Evolutionary conservation across 2,888 invertebrate species (phyloP), one percentile per base, ranked within the genome.

Genomic region (Cylloceria caligata): DNA sequence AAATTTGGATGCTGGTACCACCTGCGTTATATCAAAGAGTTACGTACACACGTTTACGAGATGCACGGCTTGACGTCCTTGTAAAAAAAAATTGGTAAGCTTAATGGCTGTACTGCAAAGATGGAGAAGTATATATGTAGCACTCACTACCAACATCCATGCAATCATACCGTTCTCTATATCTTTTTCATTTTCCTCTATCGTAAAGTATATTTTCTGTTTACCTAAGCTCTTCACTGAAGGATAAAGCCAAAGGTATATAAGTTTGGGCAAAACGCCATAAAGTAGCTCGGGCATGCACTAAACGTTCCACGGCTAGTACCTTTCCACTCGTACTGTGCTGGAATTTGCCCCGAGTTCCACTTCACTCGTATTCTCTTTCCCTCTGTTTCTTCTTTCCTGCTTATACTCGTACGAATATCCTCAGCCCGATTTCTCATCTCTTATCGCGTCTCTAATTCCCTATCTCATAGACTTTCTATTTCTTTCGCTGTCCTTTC

Each of bases 201-300:
- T 36, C 72, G 57, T 80, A 72, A 86, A 86, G 83, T 19, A 39
- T 84, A 86, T 86, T 87, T 88, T 87, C 85, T 83, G 87, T 88
- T 88, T 87, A 85, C 87, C 86, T 81, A 86, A 87, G 86, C 84
- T 85, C 78, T 83, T 85, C 85, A 86, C 85, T 84, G 69, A 80
- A 75, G 71, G 65, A 80, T 68, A 80, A 64, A 81, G 84, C 34
- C 57, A 39, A 72, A 80, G 52, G 71, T 83, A 80, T 57, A 60
- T 72, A 72, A 57, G 81, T 86, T 87, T 85, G 87, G 88, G 87
- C 88, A 88, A 80, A 39, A 79, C 81, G 88, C 87, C 87, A 88
- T 86, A 83, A 88, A 88, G 86, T 84, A 83, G 72, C 76, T 65
- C 78, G 83, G 67, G 81, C 83, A 82, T 82, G 81, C 84, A 82